Evolutionary conservation across 2,797 vertebrate genomes (phyloP).

Genomic region (Phrynocephalus vlangalii): DNA sequence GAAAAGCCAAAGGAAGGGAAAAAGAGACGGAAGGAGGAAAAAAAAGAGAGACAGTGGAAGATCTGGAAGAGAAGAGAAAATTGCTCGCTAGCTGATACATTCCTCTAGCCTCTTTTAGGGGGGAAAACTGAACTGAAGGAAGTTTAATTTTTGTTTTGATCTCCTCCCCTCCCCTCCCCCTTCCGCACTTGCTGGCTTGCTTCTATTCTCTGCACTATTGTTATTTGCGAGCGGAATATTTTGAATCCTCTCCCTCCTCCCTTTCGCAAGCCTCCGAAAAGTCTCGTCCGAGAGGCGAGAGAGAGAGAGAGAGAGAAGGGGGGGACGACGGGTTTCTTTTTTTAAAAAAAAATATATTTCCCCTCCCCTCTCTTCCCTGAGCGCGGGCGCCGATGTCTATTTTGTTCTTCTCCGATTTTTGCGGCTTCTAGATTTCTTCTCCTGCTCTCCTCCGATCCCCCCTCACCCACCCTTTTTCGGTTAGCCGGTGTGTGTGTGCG

Average conservation of each 20-base stretch:
- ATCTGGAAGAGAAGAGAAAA: slow-evolving; percentile 67
- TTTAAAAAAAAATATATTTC: neutral
- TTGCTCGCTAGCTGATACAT: slow-evolving; percentile 60
- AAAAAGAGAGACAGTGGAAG: slow-evolving; percentile 68
- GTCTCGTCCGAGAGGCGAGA: slow-evolving; percentile 62
- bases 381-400: neutral
- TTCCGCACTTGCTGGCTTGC: slow-evolving; percentile 34
- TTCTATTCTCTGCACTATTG: slow-evolving; percentile 56
- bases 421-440: neutral
- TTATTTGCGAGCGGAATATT: slow-evolving; percentile 61
- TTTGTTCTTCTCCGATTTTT: slow-evolving; percentile 29
- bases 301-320: slow-evolving; percentile 10
- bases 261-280: slow-evolving; percentile 60
- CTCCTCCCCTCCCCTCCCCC: neutral
- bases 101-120: slow-evolving; percentile 61
- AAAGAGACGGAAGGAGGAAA: slow-evolving; percentile 68
- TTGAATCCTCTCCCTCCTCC: slow-evolving; percentile 53
- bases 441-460: fast-evolving
- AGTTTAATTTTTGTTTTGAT: slow-evolving; percentile 53
- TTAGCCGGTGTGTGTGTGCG: neutral
- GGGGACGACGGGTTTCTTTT: neutral
- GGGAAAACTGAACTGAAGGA: slow-evolving; percentile 58
- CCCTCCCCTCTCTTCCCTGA: too few species aligned
- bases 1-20: slow-evolving; percentile 43
- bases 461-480: neutral